Evolutionary conservation across 2,888 invertebrate species (phyloP).

Genomic region (Cacoxenus indagator): DNA sequence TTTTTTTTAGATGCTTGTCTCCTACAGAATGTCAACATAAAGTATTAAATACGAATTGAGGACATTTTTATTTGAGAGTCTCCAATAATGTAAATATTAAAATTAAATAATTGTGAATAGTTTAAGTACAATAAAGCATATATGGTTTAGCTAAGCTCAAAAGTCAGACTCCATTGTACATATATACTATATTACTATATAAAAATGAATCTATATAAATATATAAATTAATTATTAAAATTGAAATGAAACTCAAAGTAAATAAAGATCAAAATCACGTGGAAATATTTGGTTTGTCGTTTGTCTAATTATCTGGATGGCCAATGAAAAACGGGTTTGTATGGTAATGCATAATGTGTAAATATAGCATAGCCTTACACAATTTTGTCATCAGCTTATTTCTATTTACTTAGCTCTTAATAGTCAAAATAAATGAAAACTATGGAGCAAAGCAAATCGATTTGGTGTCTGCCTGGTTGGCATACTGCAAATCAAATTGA

Average conservation of each 20-base stretch:
- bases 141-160: background rate
- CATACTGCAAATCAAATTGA: too few relatives aligned
- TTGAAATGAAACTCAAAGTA: constrained; percentile 21
- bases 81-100: background rate
- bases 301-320: too few relatives aligned
- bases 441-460: too few relatives aligned
- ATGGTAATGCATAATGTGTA: too few relatives aligned
- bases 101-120: background rate
- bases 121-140: background rate
- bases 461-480: too few relatives aligned
- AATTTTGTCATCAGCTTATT: too few relatives aligned
- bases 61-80: background rate
- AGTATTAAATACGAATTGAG: background rate
- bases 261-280: constrained; percentile 29
- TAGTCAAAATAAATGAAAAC: too few relatives aligned
- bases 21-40: background rate
- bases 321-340: too few relatives aligned
- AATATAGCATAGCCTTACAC: too few relatives aligned
- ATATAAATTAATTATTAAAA: background rate
- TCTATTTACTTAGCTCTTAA: too few relatives aligned
- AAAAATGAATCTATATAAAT: constrained; percentile 19
- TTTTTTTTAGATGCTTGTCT: background rate
- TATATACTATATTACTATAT: background rate
- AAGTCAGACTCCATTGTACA: background rate
- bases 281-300: constrained; percentile 29